Percentiles rank a stretch among this genome's conserved stretches.
Evolutionary conservation across 2,888 invertebrate species (phyloP).

Genomic region (Chloroclystis v-ata): DNA sequence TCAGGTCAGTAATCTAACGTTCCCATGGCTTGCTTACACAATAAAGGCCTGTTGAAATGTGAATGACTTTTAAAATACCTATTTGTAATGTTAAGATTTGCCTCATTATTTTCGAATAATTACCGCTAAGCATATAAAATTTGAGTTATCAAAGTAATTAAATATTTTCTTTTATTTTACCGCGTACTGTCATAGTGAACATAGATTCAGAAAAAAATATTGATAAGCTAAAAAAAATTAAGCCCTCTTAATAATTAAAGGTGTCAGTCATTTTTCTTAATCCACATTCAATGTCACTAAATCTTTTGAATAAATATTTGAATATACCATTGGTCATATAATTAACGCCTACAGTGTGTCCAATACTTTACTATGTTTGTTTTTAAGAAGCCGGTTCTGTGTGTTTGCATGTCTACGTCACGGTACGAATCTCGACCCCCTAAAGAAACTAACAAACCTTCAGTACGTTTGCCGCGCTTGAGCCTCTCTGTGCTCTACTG

Average conservation of each 20-base stretch:
- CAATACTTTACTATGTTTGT: conserved; percentile 23
- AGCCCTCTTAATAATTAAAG: not conserved
- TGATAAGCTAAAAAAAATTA: not conserved
- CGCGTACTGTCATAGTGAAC: too few relatives aligned
- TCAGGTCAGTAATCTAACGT: conserved; percentile 2
- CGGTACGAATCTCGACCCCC: conserved; percentile 69
- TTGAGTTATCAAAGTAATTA: too few relatives aligned
- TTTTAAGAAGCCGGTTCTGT: conserved; percentile 49
- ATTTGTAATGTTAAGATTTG: conserved; percentile 6
- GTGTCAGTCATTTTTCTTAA: too few relatives aligned
- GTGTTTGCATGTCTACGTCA: conserved; percentile 56
- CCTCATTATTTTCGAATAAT: not conserved
- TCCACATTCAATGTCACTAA: too few relatives aligned
- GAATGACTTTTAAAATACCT: conserved; percentile 25
- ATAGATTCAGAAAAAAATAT: not conserved
- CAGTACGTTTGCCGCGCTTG: conserved; percentile 69
- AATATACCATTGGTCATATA: not conserved
- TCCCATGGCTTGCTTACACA: conserved; percentile 20
- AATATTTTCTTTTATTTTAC: too few relatives aligned
- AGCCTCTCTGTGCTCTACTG: conserved; percentile 64
- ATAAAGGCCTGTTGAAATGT: conserved; percentile 14
- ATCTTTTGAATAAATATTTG: not conserved
- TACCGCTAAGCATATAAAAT: too few relatives aligned
- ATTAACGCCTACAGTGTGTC: conserved; percentile 4
- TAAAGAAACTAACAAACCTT: conserved; percentile 56